Evolutionary conservation across 2,797 vertebrate species (phyloP), one percentile per base, ranked within the genome.

Genomic region (Crypturellus tataupa): DNA sequence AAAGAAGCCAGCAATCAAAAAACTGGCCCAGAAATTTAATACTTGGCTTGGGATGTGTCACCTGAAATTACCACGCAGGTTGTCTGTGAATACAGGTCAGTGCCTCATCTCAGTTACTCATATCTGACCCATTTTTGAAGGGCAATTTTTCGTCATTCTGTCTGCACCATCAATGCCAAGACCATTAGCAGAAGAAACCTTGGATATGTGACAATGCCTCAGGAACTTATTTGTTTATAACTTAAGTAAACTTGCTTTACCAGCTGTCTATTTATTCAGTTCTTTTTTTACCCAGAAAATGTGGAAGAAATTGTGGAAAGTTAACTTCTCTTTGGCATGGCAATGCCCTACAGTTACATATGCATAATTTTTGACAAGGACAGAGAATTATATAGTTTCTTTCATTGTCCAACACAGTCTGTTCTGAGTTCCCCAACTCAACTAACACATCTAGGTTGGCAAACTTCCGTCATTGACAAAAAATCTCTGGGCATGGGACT

Each of bases 101-200:
- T 37, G 27, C 31, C 53, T 92, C 72, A 80, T 76, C 59, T 42
- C 3, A 3, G 44, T 91, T 87, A 51, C 31, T 89, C 47, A 31
- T 29, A 17, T 88, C 70, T 76, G 33, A 78, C 35, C n/a, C 78
- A 65, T 42, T 82, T 78, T 56, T 77, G 25, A 87, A 42, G 35
- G 64, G 12, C 27, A 91, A 35, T 62, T 33, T 85, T 79, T 87
- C 18, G 39, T 73, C 42, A 59, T 73, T 11, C 17, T 46, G 3
- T 68, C 29, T 82, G 42, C 47, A 86, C 75, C 40, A 46, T 29
- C 44, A 75, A 31, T 77, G 60, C 9, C 55, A 78, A 90, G 37
- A 24, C 58, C 67, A 16, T 47, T 83, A 82, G 53, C 49, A 87
- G 83, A 86, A 80, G 60, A 49, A 92, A 35, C 44, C 64, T 89